Evolutionary conservation across 2,113 vertebrate genomes (phyloP), one percentile per base, ranked within the genome.

Genomic region (Willisornis vidua): DNA sequence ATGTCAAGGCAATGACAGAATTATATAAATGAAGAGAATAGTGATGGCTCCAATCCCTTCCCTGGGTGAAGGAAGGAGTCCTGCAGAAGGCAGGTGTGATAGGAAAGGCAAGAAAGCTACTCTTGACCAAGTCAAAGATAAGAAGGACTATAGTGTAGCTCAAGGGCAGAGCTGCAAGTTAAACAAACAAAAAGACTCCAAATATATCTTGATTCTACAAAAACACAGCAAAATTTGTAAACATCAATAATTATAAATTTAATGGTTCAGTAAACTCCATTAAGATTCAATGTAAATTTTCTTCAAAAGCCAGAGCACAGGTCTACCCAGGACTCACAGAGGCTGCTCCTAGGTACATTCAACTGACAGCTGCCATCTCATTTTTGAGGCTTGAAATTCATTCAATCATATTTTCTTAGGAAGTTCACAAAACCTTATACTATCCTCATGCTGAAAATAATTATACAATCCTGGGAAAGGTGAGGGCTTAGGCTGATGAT

Each of bases 1-100:
- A 81, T 96, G 89, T 93, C 91, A 94, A 72, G 46, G 81, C 77
- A 94, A 62, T 91, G 94, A 94, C 84, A 94, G 87, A 96, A 94
- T 96, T 80, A 94, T 26, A 95, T 73, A 96, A 95, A 94, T 94
- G 78, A 95, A 94, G 78, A 87, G 78, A 92, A 81, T 22, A 67
- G 76, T 29, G 17, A 90, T 1, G 7, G 57, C 55, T 90, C 59
- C 73, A 77, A 89, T 77, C 33, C 68, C 24, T 83, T 79, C 54
- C 17, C 71, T 41, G 71, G 31, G n/a, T 68, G 52, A 90, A 87
- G 62, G 70, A 65, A 68, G 25, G 70, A 87, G 54, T 72, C 62
- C 37, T 31, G 68, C 49, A 87, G 49, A 89, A 93, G 52, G 46
- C 62, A 94, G 87, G 74, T 91, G 48, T 31, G 65, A 33, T 31